Evolutionary conservation across 1,140 invertebrate genomes (phyloP).

Genomic region (Penaeus vannamei): DNA sequence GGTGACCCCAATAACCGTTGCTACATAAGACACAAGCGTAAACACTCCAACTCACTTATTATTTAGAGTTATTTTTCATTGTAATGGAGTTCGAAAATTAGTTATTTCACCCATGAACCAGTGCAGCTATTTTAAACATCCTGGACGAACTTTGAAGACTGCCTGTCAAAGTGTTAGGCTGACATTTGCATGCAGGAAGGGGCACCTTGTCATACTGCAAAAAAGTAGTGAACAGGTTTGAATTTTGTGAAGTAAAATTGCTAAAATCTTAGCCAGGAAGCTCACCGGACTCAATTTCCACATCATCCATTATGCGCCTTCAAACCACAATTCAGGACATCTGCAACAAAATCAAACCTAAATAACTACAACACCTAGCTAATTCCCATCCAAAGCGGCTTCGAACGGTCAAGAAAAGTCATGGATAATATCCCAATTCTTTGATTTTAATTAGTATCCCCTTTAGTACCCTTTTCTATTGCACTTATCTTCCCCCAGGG

Average conservation of each 20-base stretch:
- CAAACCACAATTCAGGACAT: not conserved
- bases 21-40: not conserved
- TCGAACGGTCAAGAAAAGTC: not conserved
- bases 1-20: not conserved
- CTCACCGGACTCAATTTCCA: not conserved
- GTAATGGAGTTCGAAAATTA: not conserved
- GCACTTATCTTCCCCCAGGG: no score
- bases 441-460: not conserved
- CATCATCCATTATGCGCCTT: not conserved
- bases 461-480: no score
- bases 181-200: conserved; percentile 14
- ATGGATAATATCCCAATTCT: not conserved
- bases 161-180: not conserved
- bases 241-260: not conserved
- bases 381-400: not conserved
- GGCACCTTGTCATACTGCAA: conserved; percentile 3
- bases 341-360: not conserved
- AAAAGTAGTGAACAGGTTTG: not conserved
- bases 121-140: not conserved
- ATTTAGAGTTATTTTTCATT: not conserved
- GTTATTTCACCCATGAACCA: conserved; percentile 25
- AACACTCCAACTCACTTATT: not conserved
- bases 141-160: not conserved
- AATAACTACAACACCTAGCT: not conserved
- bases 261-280: conserved; percentile 4